Evolutionary conservation across 2,888 invertebrate species (phyloP).

Genomic region (Cantharis lateralis): DNA sequence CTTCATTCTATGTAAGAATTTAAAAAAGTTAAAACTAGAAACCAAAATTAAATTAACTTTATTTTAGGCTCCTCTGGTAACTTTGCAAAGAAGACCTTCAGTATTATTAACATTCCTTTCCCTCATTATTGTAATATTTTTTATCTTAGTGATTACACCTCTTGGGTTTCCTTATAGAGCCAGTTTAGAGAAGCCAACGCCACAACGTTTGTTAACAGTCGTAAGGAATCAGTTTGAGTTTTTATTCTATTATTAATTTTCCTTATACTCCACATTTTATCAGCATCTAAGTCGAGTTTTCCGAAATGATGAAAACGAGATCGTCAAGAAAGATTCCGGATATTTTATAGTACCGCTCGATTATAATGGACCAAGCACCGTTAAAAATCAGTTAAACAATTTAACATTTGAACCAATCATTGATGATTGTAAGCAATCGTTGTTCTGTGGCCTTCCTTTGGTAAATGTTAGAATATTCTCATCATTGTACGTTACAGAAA

Average conservation of each 20-base stretch:
- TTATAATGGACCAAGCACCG: conserved; percentile 47
- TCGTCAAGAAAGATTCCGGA: conserved; percentile 46
- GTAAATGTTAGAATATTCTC: conserved; percentile 43
- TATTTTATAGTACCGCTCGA: conserved; percentile 49
- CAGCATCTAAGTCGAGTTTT: conserved; percentile 46
- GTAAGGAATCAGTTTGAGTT: conserved; percentile 34
- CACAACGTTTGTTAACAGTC: conserved; percentile 65
- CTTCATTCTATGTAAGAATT: conserved; percentile 50
- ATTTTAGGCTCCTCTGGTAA: conserved; percentile 42
- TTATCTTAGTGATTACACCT: conserved; percentile 64
- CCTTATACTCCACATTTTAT: conserved; percentile 20
- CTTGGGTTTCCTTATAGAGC: conserved; percentile 74
- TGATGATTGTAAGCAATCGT: conserved; percentile 8
- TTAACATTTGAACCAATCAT: conserved; percentile 30
- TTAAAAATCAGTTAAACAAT: conserved; percentile 42
- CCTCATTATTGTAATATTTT: conserved; percentile 39
- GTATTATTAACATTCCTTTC: conserved; percentile 39
- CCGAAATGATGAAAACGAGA: conserved; percentile 39
- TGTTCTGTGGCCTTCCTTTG: conserved; percentile 49
- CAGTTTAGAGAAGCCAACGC: conserved; percentile 61
- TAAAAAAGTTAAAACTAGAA: neutral
- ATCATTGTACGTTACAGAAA: conserved; percentile 38
- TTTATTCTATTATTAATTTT: neutral
- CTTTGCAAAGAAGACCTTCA: conserved; percentile 39
- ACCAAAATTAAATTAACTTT: neutral